These are phyloP conservation scores for Torymus tubicola DNA, from an alignment of 2,888 invertebrate genomes.

Conservation along the genomic window DNA sequence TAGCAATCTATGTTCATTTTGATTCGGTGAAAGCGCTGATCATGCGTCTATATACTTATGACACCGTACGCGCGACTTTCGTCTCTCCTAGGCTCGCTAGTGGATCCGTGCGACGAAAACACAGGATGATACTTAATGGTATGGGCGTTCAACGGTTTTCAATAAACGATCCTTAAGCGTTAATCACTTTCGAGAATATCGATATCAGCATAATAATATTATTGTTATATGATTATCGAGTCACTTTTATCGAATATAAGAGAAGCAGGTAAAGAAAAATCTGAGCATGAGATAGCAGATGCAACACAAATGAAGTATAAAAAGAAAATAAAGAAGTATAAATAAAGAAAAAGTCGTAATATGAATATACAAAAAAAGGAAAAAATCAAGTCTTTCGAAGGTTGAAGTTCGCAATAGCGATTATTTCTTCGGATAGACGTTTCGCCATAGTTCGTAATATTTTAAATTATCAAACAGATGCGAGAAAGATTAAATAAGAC, in stretches of 20 bases:
- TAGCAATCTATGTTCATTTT: no score
- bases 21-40: no score
- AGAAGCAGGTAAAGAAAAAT: constrained; percentile 15
- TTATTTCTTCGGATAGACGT: constrained; percentile 62
- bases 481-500: constrained; percentile 56
- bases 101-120: neutral
- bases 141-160: constrained; percentile 45
- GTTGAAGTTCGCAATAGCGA: constrained; percentile 44
- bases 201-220: constrained; percentile 60
- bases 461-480: constrained; percentile 65
- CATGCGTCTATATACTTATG: neutral
- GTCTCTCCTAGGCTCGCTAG: constrained; percentile 1
- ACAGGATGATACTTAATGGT: constrained; percentile 2
- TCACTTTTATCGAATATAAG: constrained; percentile 49
- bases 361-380: constrained; percentile 7
- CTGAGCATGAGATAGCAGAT: constrained; percentile 25
- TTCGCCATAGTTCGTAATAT: constrained; percentile 67
- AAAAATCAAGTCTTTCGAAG: constrained; percentile 53
- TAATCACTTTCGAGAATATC: constrained; percentile 53
- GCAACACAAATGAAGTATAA: constrained; percentile 17
- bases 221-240: constrained; percentile 60
- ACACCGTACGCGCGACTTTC: neutral
- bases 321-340: constrained; percentile 34
- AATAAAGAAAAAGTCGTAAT: constrained; percentile 36
- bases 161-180: constrained; percentile 48